phyloP scores from a whole-genome alignment of 2,797 vertebrate species.

The Phaenicophaeus curvirostris region DNA sequence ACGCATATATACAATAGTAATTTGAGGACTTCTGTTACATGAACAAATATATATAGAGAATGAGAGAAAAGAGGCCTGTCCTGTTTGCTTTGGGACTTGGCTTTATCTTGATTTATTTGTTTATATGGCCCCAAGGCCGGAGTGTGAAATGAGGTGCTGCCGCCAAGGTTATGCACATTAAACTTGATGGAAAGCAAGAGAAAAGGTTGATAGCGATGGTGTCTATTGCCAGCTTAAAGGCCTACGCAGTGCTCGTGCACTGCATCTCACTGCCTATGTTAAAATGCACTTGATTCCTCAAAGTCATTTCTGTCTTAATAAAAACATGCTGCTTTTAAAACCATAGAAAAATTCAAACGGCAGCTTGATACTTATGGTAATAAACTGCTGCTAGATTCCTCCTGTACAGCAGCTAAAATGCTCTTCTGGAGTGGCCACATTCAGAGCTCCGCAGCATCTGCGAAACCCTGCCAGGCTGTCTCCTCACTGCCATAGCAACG shows the following conservation, averaged over 20 bases:
- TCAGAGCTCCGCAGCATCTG: not conserved
- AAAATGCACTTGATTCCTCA: not conserved
- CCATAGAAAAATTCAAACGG: not conserved
- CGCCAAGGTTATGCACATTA: not conserved
- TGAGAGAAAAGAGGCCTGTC: not conserved
- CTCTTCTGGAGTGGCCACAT: not conserved
- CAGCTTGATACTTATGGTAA: conserved; percentile 18
- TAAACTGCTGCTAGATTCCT: conserved; percentile 41
- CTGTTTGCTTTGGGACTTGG: not conserved
- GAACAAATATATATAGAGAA: not conserved
- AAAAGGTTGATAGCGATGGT: not conserved
- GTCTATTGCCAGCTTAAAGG: not conserved
- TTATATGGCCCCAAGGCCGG: not conserved
- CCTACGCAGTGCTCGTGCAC: not conserved
- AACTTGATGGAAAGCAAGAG: not conserved
- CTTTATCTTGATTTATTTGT: conserved; percentile 5
- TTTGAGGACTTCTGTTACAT: not conserved
- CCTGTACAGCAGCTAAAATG: not conserved
- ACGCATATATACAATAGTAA: not conserved
- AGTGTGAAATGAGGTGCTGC: not conserved
- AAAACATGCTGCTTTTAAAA: not conserved
- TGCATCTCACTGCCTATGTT: not conserved
- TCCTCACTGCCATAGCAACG: conserved; percentile 57
- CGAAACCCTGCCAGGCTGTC: not conserved
- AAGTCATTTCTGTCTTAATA: not conserved